A percentile compares a stretch with the other conserved stretches of the same genome.
phyloP scores from a whole-genome alignment of 1,140 invertebrate species.

The Leptinotarsa lineolata region DNA sequence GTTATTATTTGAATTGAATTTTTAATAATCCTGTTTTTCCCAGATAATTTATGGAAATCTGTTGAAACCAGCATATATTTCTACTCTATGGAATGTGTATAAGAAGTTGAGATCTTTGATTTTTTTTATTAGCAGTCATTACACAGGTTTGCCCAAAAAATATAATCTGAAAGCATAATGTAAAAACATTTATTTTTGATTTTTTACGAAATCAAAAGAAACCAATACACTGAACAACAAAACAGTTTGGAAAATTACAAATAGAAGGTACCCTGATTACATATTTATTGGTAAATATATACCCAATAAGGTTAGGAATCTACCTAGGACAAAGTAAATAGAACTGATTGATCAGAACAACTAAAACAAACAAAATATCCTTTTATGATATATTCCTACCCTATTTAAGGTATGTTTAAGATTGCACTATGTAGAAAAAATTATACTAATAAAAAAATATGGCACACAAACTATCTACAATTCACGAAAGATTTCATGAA shows the following conservation, averaged over 20 bases:
- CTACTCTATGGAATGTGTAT: too few species aligned
- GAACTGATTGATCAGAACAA: too few species aligned
- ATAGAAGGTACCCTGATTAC: constrained; percentile 2
- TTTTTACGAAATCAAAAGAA: not conserved
- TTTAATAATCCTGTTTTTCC: too few species aligned
- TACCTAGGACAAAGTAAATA: not conserved
- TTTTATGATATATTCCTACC: too few species aligned
- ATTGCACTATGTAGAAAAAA: not conserved
- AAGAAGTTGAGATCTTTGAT: too few species aligned
- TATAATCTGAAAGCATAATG: not conserved
- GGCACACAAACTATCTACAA: not conserved
- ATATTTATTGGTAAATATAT: not conserved
- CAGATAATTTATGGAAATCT: too few species aligned
- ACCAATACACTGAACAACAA: constrained; percentile 5
- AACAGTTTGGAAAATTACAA: not conserved
- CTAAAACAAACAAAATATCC: too few species aligned
- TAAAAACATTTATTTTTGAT: constrained; percentile 1
- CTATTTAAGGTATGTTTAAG: not conserved
- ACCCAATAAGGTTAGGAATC: not conserved
- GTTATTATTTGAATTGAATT: too few species aligned
- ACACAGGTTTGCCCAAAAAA: too few species aligned
- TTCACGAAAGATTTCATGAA: too few species aligned
- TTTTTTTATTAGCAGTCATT: too few species aligned
- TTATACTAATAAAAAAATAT: not conserved
- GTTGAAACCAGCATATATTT: too few species aligned